A percentile compares a stretch with the other conserved stretches of the same genome.
phyloP scores from a whole-genome alignment of 2,797 vertebrate genomes.

The Siniperca obscura region DNA sequence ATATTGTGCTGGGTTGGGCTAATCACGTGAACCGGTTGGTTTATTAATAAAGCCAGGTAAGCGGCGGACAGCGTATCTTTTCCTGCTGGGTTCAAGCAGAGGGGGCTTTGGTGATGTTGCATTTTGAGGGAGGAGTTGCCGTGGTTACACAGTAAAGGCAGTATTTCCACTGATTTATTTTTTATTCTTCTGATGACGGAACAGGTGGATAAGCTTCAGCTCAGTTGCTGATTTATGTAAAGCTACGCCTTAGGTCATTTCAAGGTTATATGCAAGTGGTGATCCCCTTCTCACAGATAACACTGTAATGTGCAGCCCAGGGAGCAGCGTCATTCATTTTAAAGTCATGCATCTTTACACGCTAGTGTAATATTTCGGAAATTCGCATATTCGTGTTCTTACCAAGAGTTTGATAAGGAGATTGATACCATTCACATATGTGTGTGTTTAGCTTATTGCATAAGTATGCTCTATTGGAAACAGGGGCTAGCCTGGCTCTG shows the following conservation, averaged over 20 bases:
- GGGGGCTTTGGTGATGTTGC: constrained; percentile 70
- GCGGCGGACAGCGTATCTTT: constrained; percentile 50
- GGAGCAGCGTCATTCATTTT: constrained; percentile 4
- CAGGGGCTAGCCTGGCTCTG: background rate
- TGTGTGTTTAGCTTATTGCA: background rate
- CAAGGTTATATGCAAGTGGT: constrained; percentile 71
- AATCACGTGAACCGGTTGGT: constrained; percentile 68
- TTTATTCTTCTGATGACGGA: constrained; percentile 53
- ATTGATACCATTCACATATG: background rate
- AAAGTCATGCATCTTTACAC: background rate
- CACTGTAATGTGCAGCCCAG: background rate
- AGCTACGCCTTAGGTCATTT: constrained; percentile 68
- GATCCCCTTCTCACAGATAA: background rate
- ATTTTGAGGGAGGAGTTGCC: constrained; percentile 80
- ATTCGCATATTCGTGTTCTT: background rate
- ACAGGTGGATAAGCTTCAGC: constrained; percentile 65
- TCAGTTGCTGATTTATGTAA: constrained; percentile 28
- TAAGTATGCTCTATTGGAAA: too few species aligned
- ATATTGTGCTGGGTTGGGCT: constrained; percentile 54
- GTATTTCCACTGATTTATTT: constrained; percentile 45
- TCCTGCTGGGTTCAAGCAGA: constrained; percentile 39
- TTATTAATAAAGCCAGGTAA: constrained; percentile 74
- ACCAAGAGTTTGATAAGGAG: background rate
- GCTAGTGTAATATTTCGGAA: background rate
- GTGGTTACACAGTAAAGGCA: constrained; percentile 80